Evolutionary conservation across 1,140 invertebrate genomes (phyloP), one percentile per base, ranked within the genome.

Genomic region (Dinoponera quadriceps): DNA sequence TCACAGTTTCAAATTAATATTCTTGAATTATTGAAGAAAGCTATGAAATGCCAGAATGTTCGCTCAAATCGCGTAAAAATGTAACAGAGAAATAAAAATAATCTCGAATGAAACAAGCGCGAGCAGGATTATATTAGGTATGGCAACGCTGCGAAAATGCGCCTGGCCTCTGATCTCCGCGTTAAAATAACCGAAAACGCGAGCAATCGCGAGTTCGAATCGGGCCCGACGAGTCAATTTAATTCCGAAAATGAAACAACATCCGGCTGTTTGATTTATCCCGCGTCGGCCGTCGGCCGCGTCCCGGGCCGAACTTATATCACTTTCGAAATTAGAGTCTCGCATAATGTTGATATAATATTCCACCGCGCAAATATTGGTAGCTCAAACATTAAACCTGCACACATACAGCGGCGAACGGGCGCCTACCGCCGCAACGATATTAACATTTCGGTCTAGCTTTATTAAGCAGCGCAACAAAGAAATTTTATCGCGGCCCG

Each of bases 261-360:
- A 80, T 57, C 38, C 44, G 75, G 51, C 51, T 80, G 75, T 80
- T 80, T 80, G 75, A 71, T 80, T 80, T 80, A 80, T 80, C 75
- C 59, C 51, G 2, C 29, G 22, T 22, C 75, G 75, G 22, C 49
- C 33, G 59, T 29, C 29, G 22, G 29, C 29, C 75, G 75, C 75
- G 69, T 80, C 57, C 69, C 49, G 54, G 22, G 57, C 51, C 14
- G 63, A 80, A 80, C 75, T 80, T 80, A 80, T 80, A 80, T 80
- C 75, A 80, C 75, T 80, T 80, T 71, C 75, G 65, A 57, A 80
- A 80, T 80, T 80, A 80, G 75, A 80, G 65, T 71, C 75, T 80
- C 65, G 75, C 75, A 80, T 71, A 80, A 80, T 80, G 75, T 80
- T 80, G 75, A 80, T 80, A 80, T 80, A 80, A 80, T 80, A 80